Evolutionary conservation across 2,888 invertebrate species (phyloP).

Genomic region (Diarsia dahlii): DNA sequence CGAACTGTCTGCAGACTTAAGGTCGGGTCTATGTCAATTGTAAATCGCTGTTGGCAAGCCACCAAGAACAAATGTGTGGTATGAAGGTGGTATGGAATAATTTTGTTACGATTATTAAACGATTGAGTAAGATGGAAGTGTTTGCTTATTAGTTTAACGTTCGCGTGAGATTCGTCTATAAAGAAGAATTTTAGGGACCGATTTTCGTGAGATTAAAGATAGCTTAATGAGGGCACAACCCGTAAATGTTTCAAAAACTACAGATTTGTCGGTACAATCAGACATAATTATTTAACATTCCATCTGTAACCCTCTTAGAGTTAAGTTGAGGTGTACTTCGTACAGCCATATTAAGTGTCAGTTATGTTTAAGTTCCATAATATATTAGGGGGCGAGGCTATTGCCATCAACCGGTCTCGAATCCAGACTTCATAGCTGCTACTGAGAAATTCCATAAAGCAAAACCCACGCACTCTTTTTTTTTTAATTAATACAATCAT

Average conservation of each 20-base stretch:
- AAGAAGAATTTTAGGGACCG: not conserved
- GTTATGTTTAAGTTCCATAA: not conserved
- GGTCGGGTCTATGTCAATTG: conserved; percentile 48
- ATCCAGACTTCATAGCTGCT: not conserved
- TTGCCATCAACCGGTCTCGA: not conserved
- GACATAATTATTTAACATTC: not conserved
- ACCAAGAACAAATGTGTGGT: conserved; percentile 41
- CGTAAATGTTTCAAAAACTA: not conserved
- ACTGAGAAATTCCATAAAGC: not conserved
- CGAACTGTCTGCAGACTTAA: conserved; percentile 38
- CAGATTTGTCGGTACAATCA: not conserved
- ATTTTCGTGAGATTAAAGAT: not conserved
- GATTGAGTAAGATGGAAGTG: conserved; percentile 1
- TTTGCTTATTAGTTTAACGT: not conserved
- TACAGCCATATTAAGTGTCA: not conserved
- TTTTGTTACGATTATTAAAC: conserved; percentile 17
- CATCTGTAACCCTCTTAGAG: not conserved
- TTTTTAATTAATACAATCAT: not conserved
- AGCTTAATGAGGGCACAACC: not conserved
- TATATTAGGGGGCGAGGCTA: not conserved
- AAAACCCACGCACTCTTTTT: not conserved
- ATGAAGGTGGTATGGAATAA: conserved; percentile 10
- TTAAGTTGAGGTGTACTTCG: not conserved
- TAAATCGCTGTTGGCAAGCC: conserved; percentile 54
- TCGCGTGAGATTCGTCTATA: not conserved